Percentiles rank a stretch among this genome's conserved stretches.
phyloP scores from a whole-genome alignment of 2,888 invertebrate species.

The Watsonalla cultraria region DNA sequence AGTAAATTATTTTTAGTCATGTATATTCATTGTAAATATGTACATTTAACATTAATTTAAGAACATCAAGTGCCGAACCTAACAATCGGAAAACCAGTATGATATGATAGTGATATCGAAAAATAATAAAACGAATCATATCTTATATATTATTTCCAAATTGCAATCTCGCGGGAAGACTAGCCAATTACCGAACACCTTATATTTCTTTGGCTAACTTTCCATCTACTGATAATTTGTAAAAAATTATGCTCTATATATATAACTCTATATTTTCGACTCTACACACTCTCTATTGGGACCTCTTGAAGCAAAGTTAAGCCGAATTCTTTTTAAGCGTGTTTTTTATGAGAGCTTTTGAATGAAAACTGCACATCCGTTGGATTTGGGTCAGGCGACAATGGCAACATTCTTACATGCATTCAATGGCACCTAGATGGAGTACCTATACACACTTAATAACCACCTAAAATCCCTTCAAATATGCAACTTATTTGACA shows the following conservation, averaged over 20 bases:
- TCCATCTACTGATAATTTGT: too few species aligned
- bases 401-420: conserved; percentile 35
- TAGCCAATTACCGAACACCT: background rate
- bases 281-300: conserved; percentile 29
- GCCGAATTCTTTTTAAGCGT: conserved; percentile 56
- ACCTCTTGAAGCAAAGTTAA: conserved; percentile 46
- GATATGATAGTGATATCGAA: too few species aligned
- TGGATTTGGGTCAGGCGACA: conserved; percentile 72
- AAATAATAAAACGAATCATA: background rate
- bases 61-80: too few species aligned
- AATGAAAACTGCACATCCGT: conserved; percentile 54
- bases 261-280: conserved; percentile 10
- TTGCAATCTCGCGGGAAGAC: background rate
- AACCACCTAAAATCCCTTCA: too few species aligned
- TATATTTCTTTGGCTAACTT: background rate
- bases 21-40: too few species aligned
- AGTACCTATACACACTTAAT: background rate
- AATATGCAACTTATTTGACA: too few species aligned
- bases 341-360: conserved; percentile 37
- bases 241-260: conserved; percentile 1
- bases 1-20: too few species aligned
- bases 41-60: too few species aligned
- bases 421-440: conserved; percentile 13
- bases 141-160: background rate
- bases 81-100: too few species aligned